Conservation (phyloP, 2,797 vertebrate species). For the Gymnothorax reevesii region DNA sequence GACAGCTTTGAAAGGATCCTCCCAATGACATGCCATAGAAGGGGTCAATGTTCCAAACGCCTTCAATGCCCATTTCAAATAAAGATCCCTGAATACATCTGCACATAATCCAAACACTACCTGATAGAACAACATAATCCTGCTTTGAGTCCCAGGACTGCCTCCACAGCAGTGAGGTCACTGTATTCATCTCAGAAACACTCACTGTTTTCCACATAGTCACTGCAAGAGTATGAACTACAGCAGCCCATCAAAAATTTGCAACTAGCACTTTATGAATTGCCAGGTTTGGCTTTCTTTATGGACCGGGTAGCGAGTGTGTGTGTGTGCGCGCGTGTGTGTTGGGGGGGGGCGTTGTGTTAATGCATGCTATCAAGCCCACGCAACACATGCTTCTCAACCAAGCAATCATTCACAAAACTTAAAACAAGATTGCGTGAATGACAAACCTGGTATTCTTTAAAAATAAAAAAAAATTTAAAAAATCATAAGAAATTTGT, state of each 20-base stretch:
- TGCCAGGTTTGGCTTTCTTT: neutral
- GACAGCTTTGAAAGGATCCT: neutral
- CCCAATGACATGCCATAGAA: neutral
- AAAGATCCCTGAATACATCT: neutral
- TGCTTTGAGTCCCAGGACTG: neutral
- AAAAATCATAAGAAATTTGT: no score
- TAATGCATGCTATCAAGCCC: no score
- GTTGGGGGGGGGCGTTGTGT: no score
- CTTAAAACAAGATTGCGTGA: no score
- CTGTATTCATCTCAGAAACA: neutral
- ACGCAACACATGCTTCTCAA: no score
- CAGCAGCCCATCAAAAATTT: slow-evolving; percentile 4
- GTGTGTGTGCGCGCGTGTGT: neutral
- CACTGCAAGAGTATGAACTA: neutral
- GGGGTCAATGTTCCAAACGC: neutral
- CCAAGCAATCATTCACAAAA: no score
- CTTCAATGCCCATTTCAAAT: neutral
- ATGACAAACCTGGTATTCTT: no score
- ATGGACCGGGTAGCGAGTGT: neutral
- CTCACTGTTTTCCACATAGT: neutral
- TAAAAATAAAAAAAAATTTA: no score
- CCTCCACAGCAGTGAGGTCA: neutral
- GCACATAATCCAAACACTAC: neutral
- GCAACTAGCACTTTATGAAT: neutral
- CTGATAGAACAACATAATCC: neutral